Conservation (phyloP, 2,888 invertebrate species). For the Tachystola acroxantha region DNA sequence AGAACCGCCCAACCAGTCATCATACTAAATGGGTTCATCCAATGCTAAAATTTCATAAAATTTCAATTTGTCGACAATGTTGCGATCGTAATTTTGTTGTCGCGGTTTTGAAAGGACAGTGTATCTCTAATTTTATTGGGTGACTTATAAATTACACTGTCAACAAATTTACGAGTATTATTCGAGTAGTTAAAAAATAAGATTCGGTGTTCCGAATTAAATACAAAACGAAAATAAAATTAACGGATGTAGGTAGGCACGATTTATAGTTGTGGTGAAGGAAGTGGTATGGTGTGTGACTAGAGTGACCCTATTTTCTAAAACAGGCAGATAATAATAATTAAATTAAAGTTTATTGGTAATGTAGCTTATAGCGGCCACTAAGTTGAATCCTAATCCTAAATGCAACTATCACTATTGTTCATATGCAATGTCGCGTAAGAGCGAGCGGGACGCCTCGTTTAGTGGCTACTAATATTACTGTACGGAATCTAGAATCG, state of each 20-base stretch:
- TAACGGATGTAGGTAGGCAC: slow-evolving; percentile 7
- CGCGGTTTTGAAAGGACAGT: slow-evolving; percentile 14
- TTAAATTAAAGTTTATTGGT: no score
- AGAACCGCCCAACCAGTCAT: slow-evolving; percentile 1
- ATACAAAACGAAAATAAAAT: slow-evolving; percentile 11
- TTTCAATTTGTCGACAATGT: slow-evolving; percentile 6
- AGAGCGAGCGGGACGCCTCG: no score
- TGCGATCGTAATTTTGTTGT: slow-evolving; percentile 10
- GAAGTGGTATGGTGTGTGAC: no score
- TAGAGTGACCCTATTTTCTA: no score
- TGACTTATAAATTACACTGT: slow-evolving; percentile 22
- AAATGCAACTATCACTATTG: no score
- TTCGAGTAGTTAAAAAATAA: slow-evolving; percentile 7
- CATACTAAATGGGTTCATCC: slow-evolving; percentile 3
- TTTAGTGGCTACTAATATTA: no score
- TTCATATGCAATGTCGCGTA: no score
- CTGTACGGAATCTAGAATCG: no score
- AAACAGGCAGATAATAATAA: no score
- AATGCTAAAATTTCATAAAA: slow-evolving; percentile 2
- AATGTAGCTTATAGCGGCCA: no score
- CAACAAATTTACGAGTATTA: slow-evolving; percentile 23
- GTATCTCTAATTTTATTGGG: slow-evolving; percentile 22
- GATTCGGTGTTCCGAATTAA: slow-evolving; percentile 9
- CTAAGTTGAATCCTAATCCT: no score
- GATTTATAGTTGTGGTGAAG: slow-evolving; percentile 9